These are phyloP conservation scores for Lathronympha strigana DNA, from an alignment of 2,888 invertebrate species.

Conservation along the genomic window DNA sequence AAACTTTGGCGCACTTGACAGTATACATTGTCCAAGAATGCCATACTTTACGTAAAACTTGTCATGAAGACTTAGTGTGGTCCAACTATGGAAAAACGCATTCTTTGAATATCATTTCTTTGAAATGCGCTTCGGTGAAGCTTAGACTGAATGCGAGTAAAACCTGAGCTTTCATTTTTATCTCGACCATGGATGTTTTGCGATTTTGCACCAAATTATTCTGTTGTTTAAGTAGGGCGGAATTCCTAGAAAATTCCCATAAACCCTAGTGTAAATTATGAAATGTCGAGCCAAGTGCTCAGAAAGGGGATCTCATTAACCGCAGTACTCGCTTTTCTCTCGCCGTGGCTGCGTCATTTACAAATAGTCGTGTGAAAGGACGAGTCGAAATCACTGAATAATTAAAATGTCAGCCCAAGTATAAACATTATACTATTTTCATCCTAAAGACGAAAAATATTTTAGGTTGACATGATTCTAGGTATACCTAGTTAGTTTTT, in stretches of 20 bases:
- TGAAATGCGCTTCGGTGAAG: too few species aligned
- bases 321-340: constrained; percentile 30
- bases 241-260: constrained; percentile 14
- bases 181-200: too few species aligned
- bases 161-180: too few species aligned
- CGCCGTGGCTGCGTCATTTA: constrained; percentile 19
- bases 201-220: neutral
- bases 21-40: too few species aligned
- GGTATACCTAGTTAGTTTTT: too few species aligned
- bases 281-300: constrained; percentile 30
- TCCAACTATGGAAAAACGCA: too few species aligned
- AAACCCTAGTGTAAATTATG: constrained; percentile 28
- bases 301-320: constrained; percentile 39
- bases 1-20: too few species aligned
- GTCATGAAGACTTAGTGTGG: too few species aligned
- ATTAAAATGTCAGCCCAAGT: constrained; percentile 15
- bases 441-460: neutral
- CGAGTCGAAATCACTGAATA: constrained; percentile 28
- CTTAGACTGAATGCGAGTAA: too few species aligned
- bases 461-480: too few species aligned
- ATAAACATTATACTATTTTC: neutral
- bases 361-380: constrained; percentile 36
- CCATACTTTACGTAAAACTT: too few species aligned
- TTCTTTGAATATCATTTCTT: too few species aligned
- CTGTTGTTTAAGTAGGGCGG: neutral